phyloP scores from a whole-genome alignment of 2,797 vertebrate species.

The Eleutherodactylus coqui region DNA sequence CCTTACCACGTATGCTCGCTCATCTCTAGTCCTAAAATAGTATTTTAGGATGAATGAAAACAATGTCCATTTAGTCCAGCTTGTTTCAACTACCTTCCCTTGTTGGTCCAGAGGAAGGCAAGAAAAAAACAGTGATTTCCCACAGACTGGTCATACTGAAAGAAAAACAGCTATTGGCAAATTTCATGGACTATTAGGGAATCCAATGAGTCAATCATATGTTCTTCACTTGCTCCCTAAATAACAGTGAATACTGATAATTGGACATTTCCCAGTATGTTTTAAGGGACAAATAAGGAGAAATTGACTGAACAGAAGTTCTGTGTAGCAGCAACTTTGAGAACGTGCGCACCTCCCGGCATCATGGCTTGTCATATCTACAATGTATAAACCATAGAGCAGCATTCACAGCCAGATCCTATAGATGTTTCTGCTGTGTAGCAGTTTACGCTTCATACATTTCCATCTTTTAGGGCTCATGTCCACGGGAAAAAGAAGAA shows the following conservation, averaged over 20 bases:
- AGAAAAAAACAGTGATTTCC: too few species aligned
- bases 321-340: neutral
- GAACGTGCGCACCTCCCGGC: neutral
- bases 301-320: neutral
- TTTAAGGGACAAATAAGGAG: neutral
- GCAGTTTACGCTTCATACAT: neutral
- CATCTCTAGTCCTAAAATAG: too few species aligned
- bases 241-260: neutral
- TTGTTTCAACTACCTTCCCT: too few species aligned
- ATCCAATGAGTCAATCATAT: neutral
- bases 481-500: too few species aligned
- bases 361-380: neutral
- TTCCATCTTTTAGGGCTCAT: too few species aligned
- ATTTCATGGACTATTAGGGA: too few species aligned
- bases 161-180: too few species aligned
- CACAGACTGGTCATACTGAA: too few species aligned
- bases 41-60: too few species aligned
- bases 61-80: too few species aligned
- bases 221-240: neutral
- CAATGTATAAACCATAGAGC: neutral
- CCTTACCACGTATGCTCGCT: too few species aligned
- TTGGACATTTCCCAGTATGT: neutral
- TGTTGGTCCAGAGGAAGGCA: too few species aligned
- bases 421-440: neutral
- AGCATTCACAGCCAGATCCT: neutral